Evolutionary conservation across 2,113 vertebrate genomes (phyloP).

Genomic region (human (Homo sapiens)): GRCh38 chr19:2444501-2445000

Average conservation of each 20-base stretch:
- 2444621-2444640: no score
- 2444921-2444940: neutral
- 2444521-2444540: constrained; percentile 93
- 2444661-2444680: no score
- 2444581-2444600: neutral
- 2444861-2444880: neutral
- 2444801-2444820: neutral
- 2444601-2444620: neutral
- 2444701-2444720: neutral
- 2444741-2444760: no score
- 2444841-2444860: neutral
- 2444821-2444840: neutral
- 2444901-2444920: neutral
- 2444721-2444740: neutral
- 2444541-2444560: constrained; percentile 71
- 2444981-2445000: neutral
- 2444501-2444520: constrained; percentile 95
- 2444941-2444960: neutral
- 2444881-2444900: neutral
- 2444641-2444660: neutral
- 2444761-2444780: neutral
- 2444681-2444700: no score
- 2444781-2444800: neutral
- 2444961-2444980: neutral
- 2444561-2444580: neutral